Conservation (phyloP, 64 coral and sea anemone species). For the Platygyra sinensis region DNA sequence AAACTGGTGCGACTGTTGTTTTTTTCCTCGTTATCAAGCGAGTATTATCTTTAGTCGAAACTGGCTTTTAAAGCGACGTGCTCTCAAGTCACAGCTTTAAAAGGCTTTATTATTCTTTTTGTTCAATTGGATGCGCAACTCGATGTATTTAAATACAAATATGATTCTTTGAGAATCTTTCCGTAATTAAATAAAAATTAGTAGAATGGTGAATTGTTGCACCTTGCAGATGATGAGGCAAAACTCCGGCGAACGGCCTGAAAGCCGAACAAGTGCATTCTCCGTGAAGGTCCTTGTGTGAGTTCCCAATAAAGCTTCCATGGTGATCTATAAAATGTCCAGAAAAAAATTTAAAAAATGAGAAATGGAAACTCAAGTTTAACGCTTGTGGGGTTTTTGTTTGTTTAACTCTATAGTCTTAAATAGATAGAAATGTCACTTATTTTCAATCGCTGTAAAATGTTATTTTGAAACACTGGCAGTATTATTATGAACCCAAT, state of each 20-base stretch:
- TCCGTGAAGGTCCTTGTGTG: constrained; percentile 56
- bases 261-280: constrained; percentile 93
- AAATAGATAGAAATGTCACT: constrained; percentile 8
- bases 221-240: constrained; percentile 85
- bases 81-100: constrained; percentile 25
- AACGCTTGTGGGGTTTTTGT: not conserved
- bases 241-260: constrained; percentile 64
- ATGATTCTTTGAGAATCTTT: constrained; percentile 25
- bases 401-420: constrained; percentile 13
- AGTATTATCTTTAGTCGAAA: not conserved
- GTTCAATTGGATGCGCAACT: not conserved
- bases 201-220: constrained; percentile 30
- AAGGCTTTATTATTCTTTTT: constrained; percentile 16
- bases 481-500: not conserved
- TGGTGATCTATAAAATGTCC: constrained; percentile 54
- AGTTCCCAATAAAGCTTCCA: constrained; percentile 15
- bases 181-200: constrained; percentile 88
- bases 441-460: not conserved
- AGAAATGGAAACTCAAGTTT: not conserved
- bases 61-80: constrained; percentile 1
- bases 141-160: constrained; percentile 30
- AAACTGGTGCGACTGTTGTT: constrained; percentile 3
- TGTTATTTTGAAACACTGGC: not conserved
- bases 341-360: constrained; percentile 15
- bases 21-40: not conserved